Conservation (phyloP, 2,888 invertebrate genomes). For the Toxonevra muliebris region DNA sequence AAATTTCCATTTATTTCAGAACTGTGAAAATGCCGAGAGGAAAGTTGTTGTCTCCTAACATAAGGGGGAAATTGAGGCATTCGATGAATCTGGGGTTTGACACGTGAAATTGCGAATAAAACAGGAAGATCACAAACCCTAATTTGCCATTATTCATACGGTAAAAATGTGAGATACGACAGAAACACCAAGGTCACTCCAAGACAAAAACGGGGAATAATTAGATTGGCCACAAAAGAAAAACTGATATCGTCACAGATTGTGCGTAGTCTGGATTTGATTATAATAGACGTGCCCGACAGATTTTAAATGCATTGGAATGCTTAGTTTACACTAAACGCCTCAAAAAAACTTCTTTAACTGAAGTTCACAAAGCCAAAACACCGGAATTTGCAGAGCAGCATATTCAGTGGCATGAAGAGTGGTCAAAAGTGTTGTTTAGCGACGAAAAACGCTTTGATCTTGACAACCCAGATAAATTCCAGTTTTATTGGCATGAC, state of each 20-base stretch:
- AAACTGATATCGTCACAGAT: constrained; percentile 8
- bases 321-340: too few relatives aligned
- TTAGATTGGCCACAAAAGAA: constrained; percentile 9
- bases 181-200: neutral
- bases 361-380: neutral
- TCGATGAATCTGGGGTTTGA: neutral
- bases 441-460: neutral
- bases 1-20: constrained; percentile 3
- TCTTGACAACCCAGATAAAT: neutral
- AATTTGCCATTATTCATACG: neutral
- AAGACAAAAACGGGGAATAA: neutral
- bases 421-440: neutral
- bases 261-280: neutral
- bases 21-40: constrained; percentile 3
- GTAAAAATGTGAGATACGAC: constrained; percentile 2
- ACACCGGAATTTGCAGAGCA: neutral
- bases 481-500: neutral
- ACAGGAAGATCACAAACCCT: neutral
- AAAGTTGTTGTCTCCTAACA: neutral
- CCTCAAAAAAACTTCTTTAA: too few relatives aligned
- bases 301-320: too few relatives aligned
- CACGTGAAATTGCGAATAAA: neutral
- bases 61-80: neutral
- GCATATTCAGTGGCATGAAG: neutral
- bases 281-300: neutral